Evolutionary conservation across 1,140 invertebrate genomes (phyloP).

Genomic region (Platorchestia sp.): DNA sequence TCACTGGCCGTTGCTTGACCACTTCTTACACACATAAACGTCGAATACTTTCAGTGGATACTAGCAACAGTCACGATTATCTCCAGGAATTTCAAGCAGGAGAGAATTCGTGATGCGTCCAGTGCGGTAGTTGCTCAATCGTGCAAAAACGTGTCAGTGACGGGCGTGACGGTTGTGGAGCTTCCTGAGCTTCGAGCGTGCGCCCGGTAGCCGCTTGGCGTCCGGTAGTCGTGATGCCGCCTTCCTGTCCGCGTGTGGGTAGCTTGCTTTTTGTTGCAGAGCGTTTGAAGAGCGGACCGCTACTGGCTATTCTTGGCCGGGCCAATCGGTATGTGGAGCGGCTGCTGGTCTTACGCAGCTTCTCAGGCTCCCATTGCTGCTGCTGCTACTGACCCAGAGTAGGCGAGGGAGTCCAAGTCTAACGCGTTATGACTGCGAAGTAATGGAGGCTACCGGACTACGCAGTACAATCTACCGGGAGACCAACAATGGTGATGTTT

Average conservation of each 20-base stretch:
- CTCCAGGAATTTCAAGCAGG: neutral
- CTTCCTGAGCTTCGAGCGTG: neutral
- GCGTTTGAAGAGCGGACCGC: neutral
- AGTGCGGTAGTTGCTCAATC: neutral
- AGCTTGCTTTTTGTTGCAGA: neutral
- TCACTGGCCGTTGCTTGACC: neutral
- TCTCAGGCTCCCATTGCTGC: conserved; percentile 5
- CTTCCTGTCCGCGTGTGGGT: conserved; percentile 25
- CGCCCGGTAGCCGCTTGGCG: neutral
- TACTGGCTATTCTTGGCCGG: neutral
- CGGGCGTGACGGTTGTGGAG: neutral
- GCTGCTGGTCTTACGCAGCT: conserved; percentile 45
- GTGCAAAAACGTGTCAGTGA: neutral
- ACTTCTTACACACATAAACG: neutral
- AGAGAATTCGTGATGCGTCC: conserved; percentile 15
- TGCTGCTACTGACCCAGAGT: neutral
- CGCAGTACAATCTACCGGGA: neutral
- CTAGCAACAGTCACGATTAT: neutral
- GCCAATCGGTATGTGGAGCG: conserved; percentile 32
- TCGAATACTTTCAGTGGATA: neutral
- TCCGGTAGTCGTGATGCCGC: conserved; percentile 46
- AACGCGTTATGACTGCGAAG: neutral
- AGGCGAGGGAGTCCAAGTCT: neutral
- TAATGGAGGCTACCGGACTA: conserved; percentile 21
- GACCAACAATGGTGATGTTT: neutral